Base-by-base conservation (phyloP, 92 coral and sea anemone genomes). In the Porites lobata region DNA sequence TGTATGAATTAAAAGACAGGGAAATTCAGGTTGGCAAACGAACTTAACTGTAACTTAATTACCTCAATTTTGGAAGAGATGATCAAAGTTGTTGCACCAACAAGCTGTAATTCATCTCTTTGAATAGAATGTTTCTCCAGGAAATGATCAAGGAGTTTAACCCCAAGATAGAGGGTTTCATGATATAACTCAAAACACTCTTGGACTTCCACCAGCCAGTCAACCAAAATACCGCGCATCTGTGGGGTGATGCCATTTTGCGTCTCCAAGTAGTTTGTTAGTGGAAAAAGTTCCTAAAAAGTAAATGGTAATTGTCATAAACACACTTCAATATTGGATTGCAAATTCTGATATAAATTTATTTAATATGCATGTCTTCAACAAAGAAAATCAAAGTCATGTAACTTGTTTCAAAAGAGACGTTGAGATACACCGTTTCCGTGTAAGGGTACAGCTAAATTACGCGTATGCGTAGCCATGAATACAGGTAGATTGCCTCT, bases 181-280 rank as follows among this genome's bases (percentile, higher is more conserved):
- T 98, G 99, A 90, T 96, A 98, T 65, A 98, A 62, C 61, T 98
- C 99, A 89, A 98, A 98, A 82, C 96, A 96, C 76, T 98, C 99
- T 70, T 98, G 99, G 15, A 98, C 99, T 54, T 98, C 99, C 1
- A 98, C 99, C 82, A 98, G 69, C 99, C 99, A 98, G 92, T 98
- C 99, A 68, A 98, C 92, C 52, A 98, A 93, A 63, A 98, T 92
- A 61, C 96, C 98, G 47, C 99, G 93, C 99, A 98, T 98, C 69
- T 84, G 93, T 9, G 92, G 85, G 10, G 96, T 91, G n/a, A 98
- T 83, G 71, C 95, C 96, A 61, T 86, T 85, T 67, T 90, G 99
- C 15, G 69, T 78, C 58, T 89, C 89, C 96, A 98, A 77, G 89
- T 95, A 98, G 32, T 95, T 87, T 76, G 79, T 84, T 43, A 98